phyloP scores from a whole-genome alignment of 2,113 vertebrate species.

The Pipra filicauda region DNA sequence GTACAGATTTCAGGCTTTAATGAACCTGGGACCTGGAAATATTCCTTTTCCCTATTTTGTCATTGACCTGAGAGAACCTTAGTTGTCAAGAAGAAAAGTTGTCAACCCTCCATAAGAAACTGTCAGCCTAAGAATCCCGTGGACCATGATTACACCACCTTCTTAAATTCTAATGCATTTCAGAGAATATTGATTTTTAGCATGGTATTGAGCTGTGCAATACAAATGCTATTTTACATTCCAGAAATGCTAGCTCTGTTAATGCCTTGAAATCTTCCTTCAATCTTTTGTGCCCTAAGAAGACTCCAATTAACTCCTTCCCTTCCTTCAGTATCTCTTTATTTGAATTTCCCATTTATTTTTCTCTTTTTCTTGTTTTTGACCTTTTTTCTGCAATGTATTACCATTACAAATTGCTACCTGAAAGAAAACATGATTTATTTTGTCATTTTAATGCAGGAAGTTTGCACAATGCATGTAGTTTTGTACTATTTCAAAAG shows the following conservation, averaged over 20 bases:
- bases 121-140: neutral
- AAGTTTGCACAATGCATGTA: neutral
- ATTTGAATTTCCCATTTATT: neutral
- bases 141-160: neutral
- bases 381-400: neutral
- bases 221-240: neutral
- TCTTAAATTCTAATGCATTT: conserved; percentile 23
- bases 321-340: neutral
- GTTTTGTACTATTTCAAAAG: neutral
- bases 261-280: conserved; percentile 18
- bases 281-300: neutral
- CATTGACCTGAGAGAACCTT: neutral
- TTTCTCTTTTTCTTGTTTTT: neutral
- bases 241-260: neutral
- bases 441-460: neutral
- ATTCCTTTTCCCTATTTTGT: neutral
- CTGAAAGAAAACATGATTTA: neutral
- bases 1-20: neutral
- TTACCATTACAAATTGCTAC: neutral
- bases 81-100: neutral
- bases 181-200: neutral
- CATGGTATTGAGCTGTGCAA: neutral
- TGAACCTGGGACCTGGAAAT: neutral
- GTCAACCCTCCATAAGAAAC: neutral
- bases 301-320: neutral